Conservation (phyloP, 64 coral and sea anemone species). For the Montipora sp. region DNA sequence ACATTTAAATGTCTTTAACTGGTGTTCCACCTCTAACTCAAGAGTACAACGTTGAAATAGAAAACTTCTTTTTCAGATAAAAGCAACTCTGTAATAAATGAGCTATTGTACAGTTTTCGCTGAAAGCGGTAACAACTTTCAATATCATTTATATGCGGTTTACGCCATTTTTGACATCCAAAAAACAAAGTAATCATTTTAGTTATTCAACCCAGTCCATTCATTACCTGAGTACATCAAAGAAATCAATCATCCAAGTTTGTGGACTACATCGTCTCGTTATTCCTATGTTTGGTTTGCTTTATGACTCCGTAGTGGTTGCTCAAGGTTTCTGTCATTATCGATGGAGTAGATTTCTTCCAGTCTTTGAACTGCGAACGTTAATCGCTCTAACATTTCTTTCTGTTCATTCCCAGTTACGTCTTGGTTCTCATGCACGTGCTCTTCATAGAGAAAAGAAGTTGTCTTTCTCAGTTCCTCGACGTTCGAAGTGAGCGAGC, state of each 20-base stretch:
- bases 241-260: background rate
- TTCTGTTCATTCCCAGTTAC: background rate
- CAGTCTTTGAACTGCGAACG: constrained; percentile 3
- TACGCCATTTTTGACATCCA: too few relatives aligned
- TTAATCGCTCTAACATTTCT: constrained; percentile 2
- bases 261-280: background rate
- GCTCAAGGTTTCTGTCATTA: background rate
- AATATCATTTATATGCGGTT: too few relatives aligned
- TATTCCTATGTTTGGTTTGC: constrained; percentile 26
- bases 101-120: too few relatives aligned
- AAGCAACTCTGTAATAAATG: too few relatives aligned
- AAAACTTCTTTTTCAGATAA: too few relatives aligned
- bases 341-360: constrained; percentile 18
- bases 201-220: too few relatives aligned
- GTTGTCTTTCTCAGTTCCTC: constrained; percentile 30
- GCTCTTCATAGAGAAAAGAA: background rate
- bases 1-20: too few relatives aligned
- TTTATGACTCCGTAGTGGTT: background rate
- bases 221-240: too few relatives aligned
- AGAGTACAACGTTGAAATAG: too few relatives aligned
- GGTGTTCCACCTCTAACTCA: too few relatives aligned
- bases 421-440: background rate
- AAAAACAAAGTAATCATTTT: too few relatives aligned
- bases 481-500: constrained; percentile 13
- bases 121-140: too few relatives aligned